A percentile compares a stretch with the other conserved stretches of the same genome.
Conservation (phyloP, 2,797 vertebrate species). For the Lagorchestes hirsutus region DNA sequence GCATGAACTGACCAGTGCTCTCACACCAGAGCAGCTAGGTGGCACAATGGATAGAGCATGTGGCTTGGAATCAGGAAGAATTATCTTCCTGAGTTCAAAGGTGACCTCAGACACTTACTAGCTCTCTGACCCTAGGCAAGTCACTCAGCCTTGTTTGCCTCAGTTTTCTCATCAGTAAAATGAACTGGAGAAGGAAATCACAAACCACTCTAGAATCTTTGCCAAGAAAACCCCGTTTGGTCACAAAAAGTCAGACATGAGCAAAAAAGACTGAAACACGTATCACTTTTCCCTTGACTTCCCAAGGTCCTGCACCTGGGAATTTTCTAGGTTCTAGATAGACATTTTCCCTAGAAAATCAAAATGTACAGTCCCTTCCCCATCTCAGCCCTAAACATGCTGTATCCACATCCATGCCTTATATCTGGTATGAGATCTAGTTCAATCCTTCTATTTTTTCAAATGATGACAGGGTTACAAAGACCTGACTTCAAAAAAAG, state of each 20-base stretch:
- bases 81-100: not conserved
- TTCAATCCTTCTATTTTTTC: not conserved
- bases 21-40: not conserved
- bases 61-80: not conserved
- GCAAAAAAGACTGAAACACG: not conserved
- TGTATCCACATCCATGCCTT: not conserved
- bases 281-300: not conserved
- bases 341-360: not conserved
- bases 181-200: not conserved
- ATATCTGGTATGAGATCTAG: not conserved
- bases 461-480: not conserved
- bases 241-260: not conserved
- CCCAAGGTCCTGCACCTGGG: not conserved
- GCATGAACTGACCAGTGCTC: not conserved
- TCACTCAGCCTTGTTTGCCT: not conserved
- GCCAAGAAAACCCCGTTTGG: not conserved
- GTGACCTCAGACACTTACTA: not conserved
- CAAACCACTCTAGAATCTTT: not conserved
- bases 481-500: not conserved
- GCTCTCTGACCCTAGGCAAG: not conserved
- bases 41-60: not conserved
- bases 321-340: not conserved
- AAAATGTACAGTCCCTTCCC: not conserved
- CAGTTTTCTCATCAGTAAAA: not conserved
- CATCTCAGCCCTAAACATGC: not conserved